phyloP scores from a whole-genome alignment of 2,113 vertebrate genomes.

The Megaceryle torquata region DNA sequence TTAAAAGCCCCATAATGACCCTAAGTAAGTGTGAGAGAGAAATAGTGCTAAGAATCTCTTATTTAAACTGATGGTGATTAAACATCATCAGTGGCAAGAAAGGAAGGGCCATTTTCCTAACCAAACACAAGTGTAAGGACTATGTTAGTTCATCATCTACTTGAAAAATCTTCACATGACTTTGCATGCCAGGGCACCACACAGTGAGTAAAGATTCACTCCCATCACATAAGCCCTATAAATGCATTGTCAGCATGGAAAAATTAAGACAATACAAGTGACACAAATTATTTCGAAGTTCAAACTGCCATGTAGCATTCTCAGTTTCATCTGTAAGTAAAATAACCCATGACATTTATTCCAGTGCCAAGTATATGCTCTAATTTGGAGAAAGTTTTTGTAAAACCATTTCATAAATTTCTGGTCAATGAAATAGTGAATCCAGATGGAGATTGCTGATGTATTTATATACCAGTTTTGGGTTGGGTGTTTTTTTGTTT shows the following conservation, averaged over 20 bases:
- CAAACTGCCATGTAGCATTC: background rate
- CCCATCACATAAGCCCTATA: background rate
- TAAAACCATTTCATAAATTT: background rate
- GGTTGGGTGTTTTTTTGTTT: too few relatives aligned
- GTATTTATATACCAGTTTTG: background rate
- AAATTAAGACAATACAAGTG: background rate
- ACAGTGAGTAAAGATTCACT: background rate
- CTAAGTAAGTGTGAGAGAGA: background rate
- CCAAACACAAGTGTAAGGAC: background rate
- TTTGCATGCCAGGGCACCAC: background rate
- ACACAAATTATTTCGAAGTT: background rate
- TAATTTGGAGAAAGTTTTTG: background rate
- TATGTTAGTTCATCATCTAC: background rate
- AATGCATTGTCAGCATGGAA: background rate
- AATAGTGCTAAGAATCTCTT: background rate
- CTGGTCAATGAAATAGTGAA: constrained; percentile 1
- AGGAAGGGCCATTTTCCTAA: background rate
- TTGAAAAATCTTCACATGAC: background rate
- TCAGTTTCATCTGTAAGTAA: background rate
- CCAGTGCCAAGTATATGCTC: background rate
- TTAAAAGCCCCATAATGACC: background rate
- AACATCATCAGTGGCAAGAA: background rate
- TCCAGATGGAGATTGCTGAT: background rate
- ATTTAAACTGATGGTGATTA: background rate
- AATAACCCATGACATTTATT: background rate